Base-by-base conservation (phyloP, 2,888 invertebrate genomes). In the Taenaris catops region DNA sequence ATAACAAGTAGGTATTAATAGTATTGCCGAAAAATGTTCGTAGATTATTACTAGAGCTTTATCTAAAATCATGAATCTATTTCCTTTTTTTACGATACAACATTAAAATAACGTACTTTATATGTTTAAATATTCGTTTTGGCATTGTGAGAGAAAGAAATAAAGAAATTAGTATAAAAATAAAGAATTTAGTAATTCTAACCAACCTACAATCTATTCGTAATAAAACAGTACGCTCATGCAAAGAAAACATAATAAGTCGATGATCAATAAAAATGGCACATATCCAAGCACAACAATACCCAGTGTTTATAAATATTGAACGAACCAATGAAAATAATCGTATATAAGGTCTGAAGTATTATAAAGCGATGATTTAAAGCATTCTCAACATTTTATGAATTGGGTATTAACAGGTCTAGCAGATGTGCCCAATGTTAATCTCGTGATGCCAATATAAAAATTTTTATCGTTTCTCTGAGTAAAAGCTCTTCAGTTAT, bases 271-370 rank as follows among this genome's bases (percentile, higher is more conserved):
- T 57, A 46, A 55, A 52, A 51, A 42, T 63, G 60, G 59, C 66
- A 61, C 39, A 29, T 41, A 42, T 63, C 63, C 63, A 66, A 62
- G 26, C 28, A 45, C 34, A 47, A 49, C 47, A 39, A 34, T 32
- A 25, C 33, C 11, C n/a, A n/a, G 44, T 63, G 60, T 69, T 71
- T 70, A 64, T 56, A 60, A 72, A 69, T 57, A 73, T 31, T 53
- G 36, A 34, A 42, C 34, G 37, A 25, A 33, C 42, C 25, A 48
- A 51, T 46, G 36, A 49, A 54, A 48, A 50, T 39, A 47, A 29
- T 36, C 41, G 12, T 21, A 25, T 18, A 32, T 38, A 29, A 26
- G 21, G n/a, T 16, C 11, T 25, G 19, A 25, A 26, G 16, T 28
- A 25, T 25, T 28, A 25, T 25, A 33, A 32, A 27, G 10, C 34